Conservation (phyloP, 2,888 invertebrate species). For the Agrilus biguttatus region DNA sequence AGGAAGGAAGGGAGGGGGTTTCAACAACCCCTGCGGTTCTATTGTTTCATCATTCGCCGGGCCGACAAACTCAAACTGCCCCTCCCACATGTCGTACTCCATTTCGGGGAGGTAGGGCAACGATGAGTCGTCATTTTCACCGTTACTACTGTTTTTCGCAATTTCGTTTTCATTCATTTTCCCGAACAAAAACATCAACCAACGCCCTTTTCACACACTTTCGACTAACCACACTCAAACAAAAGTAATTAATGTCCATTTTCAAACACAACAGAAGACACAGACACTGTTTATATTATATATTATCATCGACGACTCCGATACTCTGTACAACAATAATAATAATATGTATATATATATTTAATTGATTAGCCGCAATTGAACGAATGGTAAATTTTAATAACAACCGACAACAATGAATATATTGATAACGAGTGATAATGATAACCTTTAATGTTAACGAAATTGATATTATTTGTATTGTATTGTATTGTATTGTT, state of each 20-base stretch:
- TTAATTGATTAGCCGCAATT: no score
- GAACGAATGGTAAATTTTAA: no score
- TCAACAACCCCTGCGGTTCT: constrained; percentile 17
- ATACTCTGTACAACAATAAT: no score
- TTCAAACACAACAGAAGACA: no score
- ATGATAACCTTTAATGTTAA: no score
- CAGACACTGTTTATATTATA: no score
- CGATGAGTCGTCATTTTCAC: constrained; percentile 27
- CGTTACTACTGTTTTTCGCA: constrained; percentile 33
- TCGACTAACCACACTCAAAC: not conserved
- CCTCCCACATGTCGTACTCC: constrained; percentile 81
- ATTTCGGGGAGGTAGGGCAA: constrained; percentile 41
- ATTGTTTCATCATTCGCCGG: constrained; percentile 19
- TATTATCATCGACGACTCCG: no score
- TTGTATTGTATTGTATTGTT: no score
- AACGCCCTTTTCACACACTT: constrained; percentile 7
- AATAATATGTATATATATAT: no score
- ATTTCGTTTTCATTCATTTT: constrained; percentile 13
- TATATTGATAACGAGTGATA: no score
- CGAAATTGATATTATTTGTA: no score
- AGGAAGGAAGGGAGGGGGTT: constrained; percentile 12
- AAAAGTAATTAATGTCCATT: not conserved
- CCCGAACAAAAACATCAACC: constrained; percentile 13
- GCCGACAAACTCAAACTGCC: constrained; percentile 74
- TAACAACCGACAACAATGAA: no score